These are phyloP conservation scores for Falco novaeseelandiae DNA, from an alignment of 2,797 vertebrate genomes.

Conservation along the genomic window DNA sequence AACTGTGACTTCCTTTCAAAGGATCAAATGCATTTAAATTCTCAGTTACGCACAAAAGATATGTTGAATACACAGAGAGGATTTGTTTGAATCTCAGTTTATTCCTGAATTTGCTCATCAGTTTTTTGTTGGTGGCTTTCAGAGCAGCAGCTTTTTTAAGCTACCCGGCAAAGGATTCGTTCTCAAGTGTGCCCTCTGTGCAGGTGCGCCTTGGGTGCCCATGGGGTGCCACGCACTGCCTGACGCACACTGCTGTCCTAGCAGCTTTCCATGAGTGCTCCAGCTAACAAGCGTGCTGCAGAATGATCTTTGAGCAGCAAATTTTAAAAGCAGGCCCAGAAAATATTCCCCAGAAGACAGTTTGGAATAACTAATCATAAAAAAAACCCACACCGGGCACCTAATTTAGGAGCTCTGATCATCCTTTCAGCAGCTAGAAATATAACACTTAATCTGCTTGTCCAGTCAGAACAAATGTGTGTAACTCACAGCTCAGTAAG, in stretches of 20 bases:
- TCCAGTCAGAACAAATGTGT: background rate
- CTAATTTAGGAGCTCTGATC: constrained; percentile 15
- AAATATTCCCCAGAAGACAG: constrained; percentile 7
- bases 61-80: background rate
- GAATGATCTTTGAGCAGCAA: background rate
- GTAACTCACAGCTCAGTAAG: background rate
- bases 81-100: background rate
- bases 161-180: background rate
- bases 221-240: background rate
- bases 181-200: background rate
- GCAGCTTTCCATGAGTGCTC: background rate
- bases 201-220: background rate
- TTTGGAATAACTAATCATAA: constrained; percentile 12
- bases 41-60: background rate
- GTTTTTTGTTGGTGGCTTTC: background rate
- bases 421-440: background rate
- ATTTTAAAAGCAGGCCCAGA: background rate
- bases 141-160: background rate
- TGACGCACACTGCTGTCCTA: background rate
- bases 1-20: background rate
- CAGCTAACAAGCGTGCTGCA: background rate
- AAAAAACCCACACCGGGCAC: background rate
- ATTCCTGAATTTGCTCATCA: background rate
- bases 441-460: background rate
- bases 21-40: background rate